Evolutionary conservation across 2,888 invertebrate species (phyloP).

Genomic region (Thereva nobilitata): DNA sequence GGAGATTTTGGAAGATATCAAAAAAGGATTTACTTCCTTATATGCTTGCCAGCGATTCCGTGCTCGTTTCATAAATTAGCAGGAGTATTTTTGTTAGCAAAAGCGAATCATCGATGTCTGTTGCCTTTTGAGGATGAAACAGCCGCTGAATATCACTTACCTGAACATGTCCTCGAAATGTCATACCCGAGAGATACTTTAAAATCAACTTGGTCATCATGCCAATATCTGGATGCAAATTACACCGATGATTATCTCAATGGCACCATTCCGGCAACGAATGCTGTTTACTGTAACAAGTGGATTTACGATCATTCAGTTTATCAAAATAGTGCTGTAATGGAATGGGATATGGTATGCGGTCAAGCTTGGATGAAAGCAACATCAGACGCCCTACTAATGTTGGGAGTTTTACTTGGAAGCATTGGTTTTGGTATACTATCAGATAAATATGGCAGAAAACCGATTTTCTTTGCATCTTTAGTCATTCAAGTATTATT

Average conservation of each 20-base stretch:
- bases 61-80: constrained; percentile 76
- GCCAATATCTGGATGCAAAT: constrained; percentile 60
- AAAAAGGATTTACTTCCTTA: constrained; percentile 67
- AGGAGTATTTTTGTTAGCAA: constrained; percentile 71
- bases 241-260: constrained; percentile 53
- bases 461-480: constrained; percentile 72
- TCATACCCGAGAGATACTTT: constrained; percentile 63
- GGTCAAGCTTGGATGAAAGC: constrained; percentile 66
- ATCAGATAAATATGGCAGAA: constrained; percentile 73
- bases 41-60: constrained; percentile 71
- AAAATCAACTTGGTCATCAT: constrained; percentile 60
- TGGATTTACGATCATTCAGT: constrained; percentile 66
- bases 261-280: constrained; percentile 47
- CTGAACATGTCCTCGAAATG: constrained; percentile 57
- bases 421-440: constrained; percentile 73
- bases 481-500: constrained; percentile 70
- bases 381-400: constrained; percentile 69
- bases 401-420: constrained; percentile 74
- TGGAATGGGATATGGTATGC: constrained; percentile 74
- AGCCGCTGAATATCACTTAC: constrained; percentile 53
- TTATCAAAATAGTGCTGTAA: constrained; percentile 67
- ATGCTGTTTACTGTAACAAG: constrained; percentile 58
- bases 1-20: constrained; percentile 76
- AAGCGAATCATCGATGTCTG: constrained; percentile 67
- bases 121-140: constrained; percentile 62